Evolutionary conservation across 2,888 invertebrate species (phyloP).

Genomic region (Rotaria sp.): DNA sequence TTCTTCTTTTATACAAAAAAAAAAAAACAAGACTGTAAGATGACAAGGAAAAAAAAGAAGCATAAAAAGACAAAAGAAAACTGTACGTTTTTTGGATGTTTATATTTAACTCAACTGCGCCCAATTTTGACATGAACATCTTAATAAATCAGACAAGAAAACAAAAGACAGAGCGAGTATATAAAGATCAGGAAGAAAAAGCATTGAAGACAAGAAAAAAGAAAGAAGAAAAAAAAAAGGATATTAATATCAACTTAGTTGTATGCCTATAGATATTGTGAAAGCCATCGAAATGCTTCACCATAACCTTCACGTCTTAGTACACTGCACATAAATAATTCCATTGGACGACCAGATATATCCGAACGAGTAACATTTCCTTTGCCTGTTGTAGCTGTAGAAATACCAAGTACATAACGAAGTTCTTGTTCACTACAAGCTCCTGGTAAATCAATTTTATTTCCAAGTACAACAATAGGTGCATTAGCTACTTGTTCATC

Average conservation of each 20-base stretch:
- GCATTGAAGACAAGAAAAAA: background rate
- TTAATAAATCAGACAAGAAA: background rate
- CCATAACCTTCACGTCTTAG: slow-evolving; percentile 98
- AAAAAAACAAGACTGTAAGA: background rate
- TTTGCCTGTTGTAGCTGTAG: slow-evolving; percentile 51
- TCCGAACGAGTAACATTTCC: slow-evolving; percentile 83
- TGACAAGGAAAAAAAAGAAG: background rate
- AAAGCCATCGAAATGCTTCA: slow-evolving; percentile 98
- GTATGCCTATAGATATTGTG: slow-evolving; percentile 66
- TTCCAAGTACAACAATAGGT: slow-evolving; percentile 92
- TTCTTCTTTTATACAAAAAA: slow-evolving; percentile 13
- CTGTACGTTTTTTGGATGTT: background rate
- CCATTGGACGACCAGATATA: slow-evolving; percentile 80
- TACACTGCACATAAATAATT: slow-evolving; percentile 98
- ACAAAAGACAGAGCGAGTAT: background rate
- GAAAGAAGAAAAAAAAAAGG: background rate
- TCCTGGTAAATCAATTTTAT: slow-evolving; percentile 95
- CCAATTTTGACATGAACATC: background rate
- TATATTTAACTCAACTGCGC: background rate
- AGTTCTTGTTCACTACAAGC: slow-evolving; percentile 96
- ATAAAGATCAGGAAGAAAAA: slow-evolving; percentile 15
- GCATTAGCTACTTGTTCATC: slow-evolving; percentile 93
- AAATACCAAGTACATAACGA: slow-evolving; percentile 46
- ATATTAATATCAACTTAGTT: background rate
- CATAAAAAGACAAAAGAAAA: background rate